These are phyloP conservation scores for Dorcus hopei DNA, from an alignment of 2,888 invertebrate species.

Conservation along the genomic window DNA sequence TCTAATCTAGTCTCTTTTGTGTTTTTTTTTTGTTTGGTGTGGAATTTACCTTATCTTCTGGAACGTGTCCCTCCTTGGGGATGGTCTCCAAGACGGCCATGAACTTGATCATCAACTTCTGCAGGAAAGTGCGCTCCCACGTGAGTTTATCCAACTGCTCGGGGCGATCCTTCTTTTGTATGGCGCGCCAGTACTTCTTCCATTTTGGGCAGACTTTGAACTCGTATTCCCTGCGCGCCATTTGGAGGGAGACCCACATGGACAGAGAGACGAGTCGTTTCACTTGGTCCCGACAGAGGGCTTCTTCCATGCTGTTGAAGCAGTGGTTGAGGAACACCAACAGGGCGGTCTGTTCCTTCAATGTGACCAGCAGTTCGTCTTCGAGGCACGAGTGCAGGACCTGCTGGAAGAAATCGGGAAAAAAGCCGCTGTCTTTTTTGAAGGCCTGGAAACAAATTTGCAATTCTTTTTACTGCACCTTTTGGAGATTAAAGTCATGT, in stretches of 20 bases:
- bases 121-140: conserved; percentile 87
- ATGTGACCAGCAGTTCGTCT: conserved; percentile 52
- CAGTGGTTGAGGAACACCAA: conserved; percentile 93
- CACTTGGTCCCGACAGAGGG: conserved; percentile 84
- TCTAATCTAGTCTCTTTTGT: too few species aligned
- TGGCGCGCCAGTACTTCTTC: conserved; percentile 87
- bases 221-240: conserved; percentile 79
- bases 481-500: not conserved
- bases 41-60: conserved; percentile 51
- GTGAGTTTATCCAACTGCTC: conserved; percentile 65
- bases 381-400: conserved; percentile 73
- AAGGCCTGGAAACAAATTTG: conserved; percentile 53
- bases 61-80: conserved; percentile 59
- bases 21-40: too few species aligned
- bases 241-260: conserved; percentile 89
- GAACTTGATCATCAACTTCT: conserved; percentile 83
- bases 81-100: conserved; percentile 76
- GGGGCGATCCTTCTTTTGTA: conserved; percentile 80
- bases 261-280: conserved; percentile 87
- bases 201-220: conserved; percentile 84
- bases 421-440: conserved; percentile 71
- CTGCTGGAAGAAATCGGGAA: conserved; percentile 78
- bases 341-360: conserved; percentile 81
- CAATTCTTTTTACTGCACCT: not conserved
- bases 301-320: conserved; percentile 96